These are phyloP conservation scores for Cephus pygmeus DNA, from an alignment of 2,888 invertebrate species.

Conservation along the genomic window DNA sequence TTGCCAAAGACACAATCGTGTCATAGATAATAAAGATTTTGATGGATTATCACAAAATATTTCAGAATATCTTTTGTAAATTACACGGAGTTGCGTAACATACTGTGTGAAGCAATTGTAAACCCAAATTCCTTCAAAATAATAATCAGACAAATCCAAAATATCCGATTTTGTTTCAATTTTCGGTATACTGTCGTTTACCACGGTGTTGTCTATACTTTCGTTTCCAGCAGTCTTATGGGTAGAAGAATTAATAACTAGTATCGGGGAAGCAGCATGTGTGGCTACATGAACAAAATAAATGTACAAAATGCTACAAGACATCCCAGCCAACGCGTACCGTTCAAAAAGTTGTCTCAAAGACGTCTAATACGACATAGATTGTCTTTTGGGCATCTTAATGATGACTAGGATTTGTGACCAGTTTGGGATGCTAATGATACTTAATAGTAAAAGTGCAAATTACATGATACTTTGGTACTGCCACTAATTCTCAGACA, in stretches of 20 bases:
- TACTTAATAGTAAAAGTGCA: not conserved
- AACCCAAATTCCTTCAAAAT: constrained; percentile 67
- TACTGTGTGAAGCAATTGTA: constrained; percentile 67
- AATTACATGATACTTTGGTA: not conserved
- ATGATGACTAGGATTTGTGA: not conserved
- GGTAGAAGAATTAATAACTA: not conserved
- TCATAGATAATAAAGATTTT: constrained; percentile 51
- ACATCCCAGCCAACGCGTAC: too few species aligned
- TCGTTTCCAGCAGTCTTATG: not conserved
- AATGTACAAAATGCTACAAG: not conserved
- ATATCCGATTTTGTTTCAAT: not conserved
- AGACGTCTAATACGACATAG: too few species aligned
- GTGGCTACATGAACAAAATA: not conserved
- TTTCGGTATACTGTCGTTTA: not conserved
- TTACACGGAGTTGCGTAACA: constrained; percentile 66
- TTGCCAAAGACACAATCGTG: constrained; percentile 72
- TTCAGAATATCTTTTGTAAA: constrained; percentile 69
- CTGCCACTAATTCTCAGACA: constrained; percentile 22
- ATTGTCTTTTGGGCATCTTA: not conserved
- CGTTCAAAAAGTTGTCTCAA: too few species aligned
- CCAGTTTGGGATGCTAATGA: not conserved
- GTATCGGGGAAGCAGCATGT: not conserved
- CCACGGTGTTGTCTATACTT: not conserved
- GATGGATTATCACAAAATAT: constrained; percentile 30
- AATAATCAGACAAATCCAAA: constrained; percentile 37